These are phyloP conservation scores for Cygnus atratus DNA, from an alignment of 2,113 vertebrate species.

Conservation along the genomic window DNA sequence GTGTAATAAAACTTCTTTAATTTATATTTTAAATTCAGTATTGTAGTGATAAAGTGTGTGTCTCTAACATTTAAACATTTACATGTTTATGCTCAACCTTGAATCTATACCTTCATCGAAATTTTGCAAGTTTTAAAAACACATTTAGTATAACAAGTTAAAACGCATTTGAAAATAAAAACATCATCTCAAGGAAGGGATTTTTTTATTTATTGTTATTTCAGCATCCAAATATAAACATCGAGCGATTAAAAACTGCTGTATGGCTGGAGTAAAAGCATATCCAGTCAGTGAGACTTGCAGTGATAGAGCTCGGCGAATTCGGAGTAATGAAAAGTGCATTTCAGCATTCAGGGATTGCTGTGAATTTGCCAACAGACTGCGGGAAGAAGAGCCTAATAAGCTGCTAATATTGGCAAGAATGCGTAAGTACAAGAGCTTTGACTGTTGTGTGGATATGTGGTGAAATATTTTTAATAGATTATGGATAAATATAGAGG, in stretches of 20 bases:
- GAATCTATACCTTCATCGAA: neutral
- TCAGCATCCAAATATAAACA: conserved; percentile 63
- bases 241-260: conserved; percentile 24
- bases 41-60: neutral
- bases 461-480: neutral
- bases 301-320: conserved; percentile 8
- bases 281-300: conserved; percentile 73
- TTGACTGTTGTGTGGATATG: neutral
- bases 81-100: neutral
- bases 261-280: conserved; percentile 67
- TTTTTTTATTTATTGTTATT: neutral
- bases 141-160: neutral
- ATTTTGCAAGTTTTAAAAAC: neutral
- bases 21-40: neutral
- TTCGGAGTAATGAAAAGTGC: neutral
- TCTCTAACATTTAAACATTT: neutral
- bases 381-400: neutral
- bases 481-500: neutral
- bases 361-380: conserved; percentile 65
- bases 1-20: neutral
- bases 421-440: conserved; percentile 74
- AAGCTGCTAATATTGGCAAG: conserved; percentile 71
- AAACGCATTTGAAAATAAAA: neutral
- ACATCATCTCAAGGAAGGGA: neutral
- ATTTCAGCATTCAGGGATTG: conserved; percentile 70